Percentiles rank a stretch among this genome's conserved stretches.
Evolutionary conservation across 2,888 invertebrate species (phyloP).

Genomic region (Calephelis perditalis): DNA sequence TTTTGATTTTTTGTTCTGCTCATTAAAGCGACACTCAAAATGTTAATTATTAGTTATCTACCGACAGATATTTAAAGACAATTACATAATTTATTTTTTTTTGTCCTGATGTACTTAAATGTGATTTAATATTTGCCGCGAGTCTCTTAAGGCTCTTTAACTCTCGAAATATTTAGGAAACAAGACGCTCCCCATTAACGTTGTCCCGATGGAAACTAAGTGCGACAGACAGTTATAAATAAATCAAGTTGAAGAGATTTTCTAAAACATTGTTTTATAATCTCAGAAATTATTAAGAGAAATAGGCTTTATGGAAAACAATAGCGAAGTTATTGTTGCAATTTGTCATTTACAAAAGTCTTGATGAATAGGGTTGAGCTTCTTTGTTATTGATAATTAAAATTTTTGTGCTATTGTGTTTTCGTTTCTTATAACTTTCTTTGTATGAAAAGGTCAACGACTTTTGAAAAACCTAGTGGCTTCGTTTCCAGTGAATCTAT

Average conservation of each 20-base stretch:
- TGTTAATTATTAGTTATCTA: no score
- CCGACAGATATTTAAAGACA: no score
- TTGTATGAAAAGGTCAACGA: no score
- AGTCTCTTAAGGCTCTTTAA: background rate
- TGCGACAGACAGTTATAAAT: slow-evolving; percentile 4
- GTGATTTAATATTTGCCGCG: background rate
- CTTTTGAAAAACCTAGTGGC: no score
- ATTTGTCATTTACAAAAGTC: slow-evolving; percentile 7
- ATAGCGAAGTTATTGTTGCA: slow-evolving; percentile 10
- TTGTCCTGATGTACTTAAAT: background rate
- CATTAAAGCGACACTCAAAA: no score
- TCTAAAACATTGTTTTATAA: slow-evolving; percentile 9
- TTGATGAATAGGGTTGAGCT: slow-evolving; percentile 10
- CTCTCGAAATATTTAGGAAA: slow-evolving; percentile 1
- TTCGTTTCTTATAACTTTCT: background rate
- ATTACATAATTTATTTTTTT: no score
- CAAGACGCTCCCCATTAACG: slow-evolving; percentile 6
- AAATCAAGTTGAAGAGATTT: slow-evolving; percentile 4
- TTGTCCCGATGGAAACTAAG: background rate
- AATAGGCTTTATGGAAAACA: slow-evolving; percentile 5
- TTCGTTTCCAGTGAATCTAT: no score
- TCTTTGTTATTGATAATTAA: slow-evolving; percentile 4
- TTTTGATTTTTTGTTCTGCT: no score
- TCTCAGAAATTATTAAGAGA: slow-evolving; percentile 9
- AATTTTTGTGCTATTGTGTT: slow-evolving; percentile 7